phyloP scores from a whole-genome alignment of 2,888 invertebrate genomes.

The Hedychridium roseum region DNA sequence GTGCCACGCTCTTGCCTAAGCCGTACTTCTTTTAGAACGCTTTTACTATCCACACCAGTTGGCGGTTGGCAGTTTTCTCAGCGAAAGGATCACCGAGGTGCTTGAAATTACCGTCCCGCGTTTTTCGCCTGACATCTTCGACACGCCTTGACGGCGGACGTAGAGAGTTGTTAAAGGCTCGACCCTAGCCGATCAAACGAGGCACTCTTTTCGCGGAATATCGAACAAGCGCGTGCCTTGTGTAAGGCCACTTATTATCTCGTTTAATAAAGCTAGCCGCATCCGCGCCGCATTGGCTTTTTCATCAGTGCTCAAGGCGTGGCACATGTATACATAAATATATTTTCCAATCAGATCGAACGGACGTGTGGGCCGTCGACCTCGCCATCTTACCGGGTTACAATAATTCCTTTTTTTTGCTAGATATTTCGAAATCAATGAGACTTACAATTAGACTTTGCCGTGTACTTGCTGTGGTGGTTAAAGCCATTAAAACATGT shows the following conservation, averaged over 20 bases:
- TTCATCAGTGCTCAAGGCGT: constrained; percentile 14
- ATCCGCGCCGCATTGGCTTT: constrained; percentile 16
- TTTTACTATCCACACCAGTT: too few species aligned
- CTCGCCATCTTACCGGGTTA: constrained; percentile 14
- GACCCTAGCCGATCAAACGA: constrained; percentile 21
- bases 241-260: constrained; percentile 15
- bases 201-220: constrained; percentile 18
- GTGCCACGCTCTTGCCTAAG: too few species aligned
- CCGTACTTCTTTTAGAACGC: too few species aligned
- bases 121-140: constrained; percentile 22
- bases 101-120: constrained; percentile 16
- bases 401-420: too few species aligned
- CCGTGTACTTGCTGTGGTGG: too few species aligned
- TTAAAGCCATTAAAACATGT: too few species aligned
- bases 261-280: constrained; percentile 28
- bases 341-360: constrained; percentile 16
- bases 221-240: constrained; percentile 28
- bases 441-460: too few species aligned
- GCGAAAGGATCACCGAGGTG: too few species aligned
- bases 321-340: too few species aligned
- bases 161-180: too few species aligned
- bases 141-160: constrained; percentile 15
- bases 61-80: too few species aligned
- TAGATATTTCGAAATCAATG: too few species aligned
- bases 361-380: neutral